Percentiles rank a stretch among this genome's conserved stretches.
Conservation (phyloP, 2,888 invertebrate species). For the Cantharis flavilabris region DNA sequence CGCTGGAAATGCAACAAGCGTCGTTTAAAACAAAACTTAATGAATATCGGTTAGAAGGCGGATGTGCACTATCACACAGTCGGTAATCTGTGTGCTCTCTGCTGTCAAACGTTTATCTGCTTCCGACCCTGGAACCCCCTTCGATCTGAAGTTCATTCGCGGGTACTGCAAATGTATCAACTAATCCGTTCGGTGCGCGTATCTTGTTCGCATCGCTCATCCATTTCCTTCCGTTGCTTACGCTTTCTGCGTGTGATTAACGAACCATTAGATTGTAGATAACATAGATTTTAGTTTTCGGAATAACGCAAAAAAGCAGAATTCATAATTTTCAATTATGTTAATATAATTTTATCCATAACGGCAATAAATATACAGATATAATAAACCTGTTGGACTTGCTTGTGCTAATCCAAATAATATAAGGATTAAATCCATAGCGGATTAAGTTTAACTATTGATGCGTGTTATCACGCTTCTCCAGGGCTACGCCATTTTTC, state of each 20-base stretch:
- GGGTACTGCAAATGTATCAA: constrained; percentile 42
- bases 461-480: constrained; percentile 55
- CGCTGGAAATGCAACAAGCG: constrained; percentile 47
- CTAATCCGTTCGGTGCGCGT: constrained; percentile 49
- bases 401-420: constrained; percentile 52
- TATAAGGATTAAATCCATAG: constrained; percentile 55
- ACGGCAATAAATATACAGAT: constrained; percentile 55
- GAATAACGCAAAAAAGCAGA: neutral
- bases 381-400: constrained; percentile 50
- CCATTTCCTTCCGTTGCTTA: constrained; percentile 31
- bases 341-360: neutral
- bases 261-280: constrained; percentile 1
- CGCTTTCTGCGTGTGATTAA: constrained; percentile 20
- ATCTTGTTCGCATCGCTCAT: constrained; percentile 48
- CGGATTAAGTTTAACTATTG: constrained; percentile 55
- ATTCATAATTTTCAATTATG: neutral
- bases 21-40: constrained; percentile 31
- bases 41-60: constrained; percentile 45
- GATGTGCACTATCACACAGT: constrained; percentile 47
- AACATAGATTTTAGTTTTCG: neutral
- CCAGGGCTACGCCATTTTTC: constrained; percentile 44
- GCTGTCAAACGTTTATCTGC: constrained; percentile 48
- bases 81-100: constrained; percentile 45
- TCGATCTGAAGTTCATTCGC: constrained; percentile 44
- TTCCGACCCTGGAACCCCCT: constrained; percentile 48